Conservation (phyloP, 1,140 invertebrate species). For the Cyclina sinensis region DNA sequence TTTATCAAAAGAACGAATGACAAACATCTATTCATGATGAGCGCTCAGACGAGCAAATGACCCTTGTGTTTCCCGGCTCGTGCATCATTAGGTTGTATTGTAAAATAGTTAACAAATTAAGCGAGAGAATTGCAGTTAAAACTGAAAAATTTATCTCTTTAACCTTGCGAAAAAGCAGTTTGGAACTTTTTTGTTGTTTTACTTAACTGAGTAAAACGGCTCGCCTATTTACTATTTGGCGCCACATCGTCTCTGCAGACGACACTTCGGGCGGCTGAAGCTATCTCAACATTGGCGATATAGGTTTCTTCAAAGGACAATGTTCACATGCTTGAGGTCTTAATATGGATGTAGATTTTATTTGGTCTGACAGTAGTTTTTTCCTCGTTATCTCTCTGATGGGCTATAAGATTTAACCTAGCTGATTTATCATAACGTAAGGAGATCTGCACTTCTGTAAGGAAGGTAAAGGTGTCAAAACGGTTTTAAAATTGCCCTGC, state of each 20-base stretch:
- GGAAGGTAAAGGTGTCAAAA: slow-evolving; percentile 9
- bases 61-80: no score
- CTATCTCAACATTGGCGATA: background rate
- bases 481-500: slow-evolving; percentile 24
- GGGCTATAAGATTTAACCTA: background rate
- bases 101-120: no score
- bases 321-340: background rate
- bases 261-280: background rate
- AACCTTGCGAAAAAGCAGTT: background rate
- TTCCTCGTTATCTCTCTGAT: background rate
- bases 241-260: background rate
- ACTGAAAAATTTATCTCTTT: background rate
- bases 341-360: background rate
- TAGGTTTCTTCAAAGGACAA: slow-evolving; percentile 1
- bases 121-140: no score
- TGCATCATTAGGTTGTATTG: no score
- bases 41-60: no score
- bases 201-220: background rate
- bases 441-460: background rate
- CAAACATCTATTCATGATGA: no score
- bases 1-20: no score
- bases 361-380: background rate
- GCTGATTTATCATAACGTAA: background rate
- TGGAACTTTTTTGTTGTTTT: background rate
- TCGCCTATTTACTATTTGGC: background rate